Base-by-base conservation (phyloP, 2,888 invertebrate species). In the Epistrophella euchroma region DNA sequence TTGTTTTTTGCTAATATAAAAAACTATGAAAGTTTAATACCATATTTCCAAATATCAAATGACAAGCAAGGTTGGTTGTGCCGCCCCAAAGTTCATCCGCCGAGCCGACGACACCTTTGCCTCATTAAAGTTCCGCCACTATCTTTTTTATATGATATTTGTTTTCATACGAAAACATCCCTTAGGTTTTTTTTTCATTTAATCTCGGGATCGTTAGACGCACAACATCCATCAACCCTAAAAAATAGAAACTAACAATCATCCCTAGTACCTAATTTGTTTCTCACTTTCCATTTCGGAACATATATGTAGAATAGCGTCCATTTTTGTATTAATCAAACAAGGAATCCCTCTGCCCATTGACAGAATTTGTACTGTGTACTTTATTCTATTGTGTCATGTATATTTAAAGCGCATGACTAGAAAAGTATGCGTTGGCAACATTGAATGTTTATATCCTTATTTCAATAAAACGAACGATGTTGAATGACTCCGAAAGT, bases 331-430 rank as follows among this genome's bases (percentile, higher is more conserved):
- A 70, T 70, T 52, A 76, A 17, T 4, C 15, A 25, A 17, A 47
- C 35, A 40, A 50, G 50, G 13, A 40, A 37, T n/a, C 9, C 19
- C 19, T 19, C 19, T 37, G 40, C 43, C 64, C 81, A 43, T 22
- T 66, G 28, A 73, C 17, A 40, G n/a, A 15, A 32, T n/a, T 45
- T 19, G 32, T 7, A 22, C 45, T 25, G 45, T 52, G 37, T 47
- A n/a, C n/a, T n/a, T n/a, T n/a, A n/a, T n/a, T n/a, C n/a, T n/a
- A 45, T 9, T 45, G 45, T n/a, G n/a, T 43, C n/a, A 43, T 6
- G n/a, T 43, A 7, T 6, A 10, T 28, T 3, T 11, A 72, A 6
- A 19, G 83, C 83, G 83, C 83, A 84, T 84, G 83, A 32, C 19
- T 13, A 25, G 6, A 11, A 19, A 10, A 32, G 5, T 37, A 10